phyloP scores from a whole-genome alignment of 2,113 vertebrate genomes.

The Theropithecus gelada region DNA sequence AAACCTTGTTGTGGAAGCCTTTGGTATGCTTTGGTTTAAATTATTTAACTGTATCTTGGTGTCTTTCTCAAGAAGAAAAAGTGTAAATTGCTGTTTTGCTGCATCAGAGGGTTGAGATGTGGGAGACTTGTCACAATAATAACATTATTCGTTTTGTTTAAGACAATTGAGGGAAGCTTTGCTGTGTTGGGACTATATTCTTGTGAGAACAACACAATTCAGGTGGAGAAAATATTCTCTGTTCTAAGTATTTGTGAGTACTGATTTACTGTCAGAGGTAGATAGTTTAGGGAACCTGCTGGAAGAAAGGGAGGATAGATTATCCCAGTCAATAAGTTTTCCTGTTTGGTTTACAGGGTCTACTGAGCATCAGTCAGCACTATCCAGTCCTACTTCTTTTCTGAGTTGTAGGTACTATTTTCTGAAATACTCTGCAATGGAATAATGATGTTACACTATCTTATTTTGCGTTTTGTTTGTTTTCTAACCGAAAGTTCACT shows the following conservation, averaged over 20 bases:
- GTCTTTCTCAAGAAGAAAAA: fast-evolving
- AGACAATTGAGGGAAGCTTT: constrained; percentile 26
- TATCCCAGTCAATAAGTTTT: constrained; percentile 75
- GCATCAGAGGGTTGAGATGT: not conserved
- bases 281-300: constrained; percentile 65
- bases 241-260: constrained; percentile 62
- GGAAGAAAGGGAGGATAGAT: constrained; percentile 77
- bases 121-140: constrained; percentile 48
- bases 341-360: constrained; percentile 75
- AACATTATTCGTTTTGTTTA: constrained; percentile 69
- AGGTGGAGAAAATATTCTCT: constrained; percentile 31
- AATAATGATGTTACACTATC: not conserved
- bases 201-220: constrained; percentile 45
- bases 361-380: constrained; percentile 69
- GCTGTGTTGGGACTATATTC: constrained; percentile 3
- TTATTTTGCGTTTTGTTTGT: constrained; percentile 29
- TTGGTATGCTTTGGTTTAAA: not conserved
- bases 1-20: not conserved
- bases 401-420: constrained; percentile 68
- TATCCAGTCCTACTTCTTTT: constrained; percentile 78
- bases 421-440: constrained; percentile 67
- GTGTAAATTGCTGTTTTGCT: not conserved
- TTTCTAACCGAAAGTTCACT: not conserved
- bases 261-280: constrained; percentile 61
- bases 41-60: not conserved